Base-by-base conservation (phyloP, 2,113 vertebrate genomes). In the Sisor rabdophorus region DNA sequence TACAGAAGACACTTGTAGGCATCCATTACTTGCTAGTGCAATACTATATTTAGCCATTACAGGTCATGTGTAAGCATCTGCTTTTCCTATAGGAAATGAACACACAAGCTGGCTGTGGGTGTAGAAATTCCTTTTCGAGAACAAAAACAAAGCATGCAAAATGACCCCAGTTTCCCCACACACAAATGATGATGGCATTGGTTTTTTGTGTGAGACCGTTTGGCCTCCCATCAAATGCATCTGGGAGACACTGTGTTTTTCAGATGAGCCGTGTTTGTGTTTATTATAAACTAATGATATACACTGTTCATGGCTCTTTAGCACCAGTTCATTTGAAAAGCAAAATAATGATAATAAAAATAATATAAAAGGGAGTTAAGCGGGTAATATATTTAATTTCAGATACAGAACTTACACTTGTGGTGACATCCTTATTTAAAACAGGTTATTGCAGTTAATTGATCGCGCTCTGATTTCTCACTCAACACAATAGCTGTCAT, bases 151-250 rank as follows among this genome's bases (percentile, higher is more conserved):
- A 71, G 30, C 50, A 58, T 58, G n/a, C 13, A 24, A 58, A 73
- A 69, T 52, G 65, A 69, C 47, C 30, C 32, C 55, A 47, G 36
- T 52, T 75, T 60, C 60, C 60, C 22, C 73, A 64, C 60, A 53
- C 17, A 44, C 32, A 52, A 54, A 76, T 36, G 50, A 54, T 56
- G 22, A 56, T 54, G 16, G 52, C 15, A 19, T 56, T 67, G 30
- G 58, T 64, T 76, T 75, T 40, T 32, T 44, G 52, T 55, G 52
- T 55, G 52, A 44, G 19, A 61, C 17, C 67, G 36, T 48, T n/a
- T 65, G 73, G 71, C 73, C 82, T 70, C 73, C 44, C 81, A 68
- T 63, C 32, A 75, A 50, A 75, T 76, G 47, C 65, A 70, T 54
- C 71, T 61, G 64, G 47, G 58, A 70, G 52, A 67, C 53, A 55